Evolutionary conservation across 92 coral and sea anemone species (phyloP), one percentile per base, ranked within the genome.

Genomic region (Isaurus tuberculatus): DNA sequence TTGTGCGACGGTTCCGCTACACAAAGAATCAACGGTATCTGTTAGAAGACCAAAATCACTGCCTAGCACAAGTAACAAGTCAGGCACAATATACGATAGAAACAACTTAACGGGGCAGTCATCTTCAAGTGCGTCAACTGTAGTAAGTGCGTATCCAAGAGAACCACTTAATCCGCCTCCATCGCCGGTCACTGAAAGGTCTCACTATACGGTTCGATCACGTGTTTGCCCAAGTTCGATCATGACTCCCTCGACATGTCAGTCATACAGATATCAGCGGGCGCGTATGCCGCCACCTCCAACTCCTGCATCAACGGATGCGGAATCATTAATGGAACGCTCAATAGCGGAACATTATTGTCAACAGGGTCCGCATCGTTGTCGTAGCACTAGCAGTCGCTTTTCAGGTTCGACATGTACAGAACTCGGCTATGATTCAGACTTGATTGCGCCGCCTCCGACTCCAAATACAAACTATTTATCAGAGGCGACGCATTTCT

Each of bases 121-220:
- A 29, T 94, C 94, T 19, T 90, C 99, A 10, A 85, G 93, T 11
- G 98, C 91, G 13, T 97, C 98, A 28, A 94, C 97, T 1, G 96
- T 94, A 0, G 90, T 92, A 15, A 95, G 94, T 27, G 94, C 98
- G 1, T 97, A 92, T 69, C 92, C 91, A 0, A 91, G 91, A 36
- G 95, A 91, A 51, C 95, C 98, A 13, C 67, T 92, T 4, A 97
- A 97, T 43, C 99, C 99, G 26, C 99, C 99, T 9, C 99, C 99
- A 46, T 97, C 99, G 0, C 97, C 99, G 8, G 99, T 89, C 5
- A 97, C 99, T 68, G 98, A 94, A 74, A 90, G 99, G 58, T 97
- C 99, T 75, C 91, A 92, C 10, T 92, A 81, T 81, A 90, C 98
- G 17, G 80, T 91, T 29, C 85, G 98, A 48, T 94, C 99, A 20